Base-by-base conservation (phyloP, 2,113 vertebrate genomes). In the Gallinago jamesoni region DNA sequence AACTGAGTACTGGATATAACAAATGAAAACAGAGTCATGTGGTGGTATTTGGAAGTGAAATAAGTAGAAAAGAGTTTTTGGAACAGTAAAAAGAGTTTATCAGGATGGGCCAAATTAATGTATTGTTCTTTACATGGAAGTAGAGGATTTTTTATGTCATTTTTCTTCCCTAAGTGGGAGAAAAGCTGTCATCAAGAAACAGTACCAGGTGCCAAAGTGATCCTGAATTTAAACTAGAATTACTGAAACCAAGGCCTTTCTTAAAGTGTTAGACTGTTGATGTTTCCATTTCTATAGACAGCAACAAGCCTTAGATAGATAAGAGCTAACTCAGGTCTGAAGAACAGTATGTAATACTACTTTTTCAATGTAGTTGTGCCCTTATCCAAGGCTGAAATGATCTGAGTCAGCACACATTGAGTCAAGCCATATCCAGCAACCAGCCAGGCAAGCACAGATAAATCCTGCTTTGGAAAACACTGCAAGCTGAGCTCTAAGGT, bases 31-130 rank as follows among this genome's bases (percentile, higher is more conserved):
- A 83, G 10, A 84, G n/a, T 56, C 52, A 48, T 1, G 0, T 43
- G 5, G 39, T 31, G 1, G 7, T 50, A 48, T 0, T 0, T n/a
- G 31, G 10, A 60, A 60, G 67, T 4, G 3, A 43, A 89, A 30
- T 19, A 83, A 47, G 15, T 3, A 75, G n/a, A 45, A 68, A 72
- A 50, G 9, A 28, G 5, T 1, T 68, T 63, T 39, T 60, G 27
- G 53, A 75, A 50, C 1, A 62, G 17, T n/a, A 43, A 63, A 72
- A n/a, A 37, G 43, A 10, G 1, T 8, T 25, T 45, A 22, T 33
- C 7, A 17, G 7, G 20, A 74, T 6, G 3, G 33, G 2, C 1
- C 15, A 89, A 64, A 21, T n/a, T 63, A 66, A 47, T 50, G 8
- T 9, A 60, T 33, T 56, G n/a, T 25, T 81, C 64, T 81, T 83